Evolutionary conservation across 2,113 vertebrate species (phyloP).

Genomic region (Eupsittula cactorum): DNA sequence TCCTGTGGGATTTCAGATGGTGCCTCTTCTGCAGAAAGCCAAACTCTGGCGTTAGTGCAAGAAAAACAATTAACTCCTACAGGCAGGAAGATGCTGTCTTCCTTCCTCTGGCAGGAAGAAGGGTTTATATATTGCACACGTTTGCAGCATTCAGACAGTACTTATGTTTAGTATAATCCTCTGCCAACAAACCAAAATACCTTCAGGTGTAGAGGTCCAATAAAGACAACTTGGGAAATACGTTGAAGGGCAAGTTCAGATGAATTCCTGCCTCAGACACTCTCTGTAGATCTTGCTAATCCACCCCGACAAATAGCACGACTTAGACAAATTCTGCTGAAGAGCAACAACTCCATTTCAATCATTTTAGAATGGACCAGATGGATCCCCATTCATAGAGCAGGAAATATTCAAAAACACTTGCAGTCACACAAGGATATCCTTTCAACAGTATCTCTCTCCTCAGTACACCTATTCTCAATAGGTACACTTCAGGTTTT

Average conservation of each 20-base stretch:
- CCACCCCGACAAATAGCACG: neutral
- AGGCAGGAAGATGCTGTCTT: neutral
- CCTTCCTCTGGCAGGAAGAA: neutral
- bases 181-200: neutral
- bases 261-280: neutral
- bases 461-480: neutral
- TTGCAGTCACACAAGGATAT: neutral
- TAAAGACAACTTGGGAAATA: neutral
- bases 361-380: neutral
- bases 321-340: neutral
- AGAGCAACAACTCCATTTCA: neutral
- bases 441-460: neutral
- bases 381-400: neutral
- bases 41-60: neutral
- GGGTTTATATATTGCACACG: neutral
- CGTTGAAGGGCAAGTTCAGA: neutral
- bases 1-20: neutral
- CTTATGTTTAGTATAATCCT: neutral
- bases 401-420: neutral
- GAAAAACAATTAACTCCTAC: neutral
- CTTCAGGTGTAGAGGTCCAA: neutral
- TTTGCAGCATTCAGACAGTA: neutral
- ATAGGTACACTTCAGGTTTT: neutral
- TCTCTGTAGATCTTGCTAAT: neutral
- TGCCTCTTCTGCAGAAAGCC: neutral